Base-by-base conservation (phyloP, 35 echinoderm and acorn worm genomes). In the Acanthaster planci region DNA sequence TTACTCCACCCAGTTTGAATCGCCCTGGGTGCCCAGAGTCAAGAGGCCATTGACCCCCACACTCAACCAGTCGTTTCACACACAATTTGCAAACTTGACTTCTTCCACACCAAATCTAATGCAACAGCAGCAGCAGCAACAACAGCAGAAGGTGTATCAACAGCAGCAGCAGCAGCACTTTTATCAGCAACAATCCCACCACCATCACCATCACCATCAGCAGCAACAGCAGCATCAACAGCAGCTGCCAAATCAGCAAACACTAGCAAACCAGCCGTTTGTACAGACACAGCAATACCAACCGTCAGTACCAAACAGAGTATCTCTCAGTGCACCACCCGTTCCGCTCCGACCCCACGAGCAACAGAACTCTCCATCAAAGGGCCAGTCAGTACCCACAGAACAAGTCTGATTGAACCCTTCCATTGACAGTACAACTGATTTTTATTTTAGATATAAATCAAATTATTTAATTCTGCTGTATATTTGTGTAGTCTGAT, bases 21-120 rank as follows among this genome's bases (percentile, higher is more conserved):
- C 64, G 0, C 64, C 64, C 8, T 72, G 64, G 64, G 64, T 72
- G 8, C 12, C 64, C 64, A 72, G 30, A 72, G 7, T 34, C 64
- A 72, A 72, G 64, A 34, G 64, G 34, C 64, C 64, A 1, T 72
- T 29, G 23, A 72, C 64, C 64, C 64, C 64, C 26, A 72, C 64
- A 0, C 64, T 72, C 64, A 72, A 72, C 34, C 64, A 72, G 64
- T 72, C 64, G 14, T 72, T 34, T 10, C 64, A 72, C 64, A 27
- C 23, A 10, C 64, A 72, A 72, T 72, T 72, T 72, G 64, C 64
- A 72, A 72, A 72, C 64, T 72, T 72, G 26, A 72, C 64, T 72
- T 72, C 64, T 26, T 27, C 27, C 19, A 21, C 23, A 9, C 15
- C 64, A 29, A 34, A 72, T 72, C 64, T 26, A 72, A 72, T 72